phyloP scores from a whole-genome alignment of 23 tunicate genomes.

The Halocynthia aurantium region DNA sequence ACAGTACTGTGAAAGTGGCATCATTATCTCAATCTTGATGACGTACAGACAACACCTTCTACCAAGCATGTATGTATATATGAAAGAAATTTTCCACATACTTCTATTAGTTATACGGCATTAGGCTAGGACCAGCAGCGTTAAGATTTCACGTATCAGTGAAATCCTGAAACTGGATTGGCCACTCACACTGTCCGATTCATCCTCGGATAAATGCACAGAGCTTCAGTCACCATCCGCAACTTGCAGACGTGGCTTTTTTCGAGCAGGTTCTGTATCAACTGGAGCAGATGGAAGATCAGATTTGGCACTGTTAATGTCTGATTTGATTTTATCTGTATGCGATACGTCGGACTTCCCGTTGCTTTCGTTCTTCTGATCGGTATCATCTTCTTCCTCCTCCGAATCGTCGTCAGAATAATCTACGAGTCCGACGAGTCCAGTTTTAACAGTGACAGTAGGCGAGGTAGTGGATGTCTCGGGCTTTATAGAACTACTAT shows the following conservation, averaged over 20 bases:
- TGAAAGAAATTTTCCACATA: too few relatives aligned
- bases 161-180: too few relatives aligned
- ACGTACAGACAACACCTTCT: too few relatives aligned
- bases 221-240: slow-evolving; percentile 28
- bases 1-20: too few relatives aligned
- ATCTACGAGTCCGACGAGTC: slow-evolving; percentile 73
- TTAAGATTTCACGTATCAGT: too few relatives aligned
- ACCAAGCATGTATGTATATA: too few relatives aligned
- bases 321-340: background rate
- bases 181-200: too few relatives aligned
- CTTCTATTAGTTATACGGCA: too few relatives aligned
- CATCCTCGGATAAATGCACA: too few relatives aligned
- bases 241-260: slow-evolving; percentile 46
- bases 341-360: too few relatives aligned
- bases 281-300: background rate
- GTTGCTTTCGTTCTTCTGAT: background rate
- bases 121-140: too few relatives aligned
- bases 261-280: slow-evolving; percentile 44
- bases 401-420: slow-evolving; percentile 90
- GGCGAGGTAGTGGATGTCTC: slow-evolving; percentile 4
- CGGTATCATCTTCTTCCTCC: slow-evolving; percentile 41
- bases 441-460: slow-evolving; percentile 42
- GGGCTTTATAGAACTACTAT: background rate
- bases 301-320: slow-evolving; percentile 5
- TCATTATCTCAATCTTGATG: too few relatives aligned